Evolutionary conservation across 2,888 invertebrate species (phyloP).

Genomic region (Agrotis puta): DNA sequence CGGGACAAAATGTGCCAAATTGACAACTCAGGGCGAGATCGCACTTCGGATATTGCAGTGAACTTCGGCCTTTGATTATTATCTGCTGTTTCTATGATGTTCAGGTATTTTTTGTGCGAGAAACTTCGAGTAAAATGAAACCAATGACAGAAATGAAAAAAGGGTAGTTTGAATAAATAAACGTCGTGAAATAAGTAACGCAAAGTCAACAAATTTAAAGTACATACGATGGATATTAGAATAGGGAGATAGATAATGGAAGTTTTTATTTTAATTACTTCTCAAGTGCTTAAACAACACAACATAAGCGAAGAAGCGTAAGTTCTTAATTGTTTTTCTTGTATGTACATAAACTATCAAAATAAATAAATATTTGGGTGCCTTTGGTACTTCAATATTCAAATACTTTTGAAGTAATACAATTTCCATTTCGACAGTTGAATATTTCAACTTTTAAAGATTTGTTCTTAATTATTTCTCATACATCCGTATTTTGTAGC

Average conservation of each 20-base stretch:
- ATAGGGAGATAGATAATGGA: neutral
- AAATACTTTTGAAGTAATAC: too few relatives aligned
- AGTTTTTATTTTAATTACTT: neutral
- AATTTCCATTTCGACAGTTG: neutral
- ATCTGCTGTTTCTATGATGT: constrained; percentile 32
- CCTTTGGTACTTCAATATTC: too few relatives aligned
- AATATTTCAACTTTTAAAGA: constrained; percentile 1
- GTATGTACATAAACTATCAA: too few relatives aligned
- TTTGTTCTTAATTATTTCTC: constrained; percentile 20
- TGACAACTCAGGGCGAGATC: constrained; percentile 82
- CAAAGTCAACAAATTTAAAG: neutral
- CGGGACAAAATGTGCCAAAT: constrained; percentile 85
- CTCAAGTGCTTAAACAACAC: neutral
- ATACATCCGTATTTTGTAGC: constrained; percentile 10
- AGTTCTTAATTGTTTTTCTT: too few relatives aligned
- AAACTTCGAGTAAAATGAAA: neutral
- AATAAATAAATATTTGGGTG: too few relatives aligned
- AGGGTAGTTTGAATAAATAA: neutral
- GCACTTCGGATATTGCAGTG: constrained; percentile 78
- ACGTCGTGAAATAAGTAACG: neutral
- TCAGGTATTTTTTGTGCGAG: constrained; percentile 19
- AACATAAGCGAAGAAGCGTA: too few relatives aligned
- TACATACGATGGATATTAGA: neutral
- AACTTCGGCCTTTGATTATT: constrained; percentile 60
- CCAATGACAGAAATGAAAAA: neutral